Base-by-base conservation (phyloP, 92 coral and sea anemone species). In the Porites cylindrica region DNA sequence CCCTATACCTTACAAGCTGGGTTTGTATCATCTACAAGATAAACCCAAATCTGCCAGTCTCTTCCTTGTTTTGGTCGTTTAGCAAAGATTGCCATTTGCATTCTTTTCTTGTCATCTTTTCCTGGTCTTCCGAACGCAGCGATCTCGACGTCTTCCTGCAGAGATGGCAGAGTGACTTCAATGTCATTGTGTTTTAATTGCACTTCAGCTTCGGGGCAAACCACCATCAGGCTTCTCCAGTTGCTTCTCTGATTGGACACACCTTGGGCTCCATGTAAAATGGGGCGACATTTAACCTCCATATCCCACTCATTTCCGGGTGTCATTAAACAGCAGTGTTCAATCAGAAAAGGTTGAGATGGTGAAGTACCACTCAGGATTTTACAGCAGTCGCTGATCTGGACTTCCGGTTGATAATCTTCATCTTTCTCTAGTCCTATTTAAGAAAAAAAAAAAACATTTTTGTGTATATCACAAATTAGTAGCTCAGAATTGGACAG, bases 121-220 rank as follows among this genome's bases (percentile, higher is more conserved):
- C 76, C 88, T 64, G 88, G 75, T 14, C 13, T 52, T 75, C 88
- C 88, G 61, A 85, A 85, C n/a, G 88, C 88, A 24, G 88, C 82
- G 66, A 85, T 66, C 17, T 70, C 74, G 51, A 66, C 7, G 75
- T 76, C 75, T 13, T 85, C 75, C 56, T 1, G 12, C 8, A 63
- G 88, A 1, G 23, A 7, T 3, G 81, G 82, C 6, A 76, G 56
- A 7, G 75, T 75, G 29, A 85, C 81, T n/a, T 63, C 74, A 51
- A 77, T 53, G 82, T 85, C 88, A 38, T 85, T 85, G 24, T 85
- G 88, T 7, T 85, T 85, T 17, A 56, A 51, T 52, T 16, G 58
- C 64, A 76, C 76, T 75, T 16, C 53, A 17, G 88, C 75, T 10
- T 76, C 64, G 8, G 86, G 79, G 61, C 13, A 32, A 4, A 82